These are phyloP conservation scores for Phycodurus eques DNA, from an alignment of 2,113 vertebrate genomes.

Conservation along the genomic window DNA sequence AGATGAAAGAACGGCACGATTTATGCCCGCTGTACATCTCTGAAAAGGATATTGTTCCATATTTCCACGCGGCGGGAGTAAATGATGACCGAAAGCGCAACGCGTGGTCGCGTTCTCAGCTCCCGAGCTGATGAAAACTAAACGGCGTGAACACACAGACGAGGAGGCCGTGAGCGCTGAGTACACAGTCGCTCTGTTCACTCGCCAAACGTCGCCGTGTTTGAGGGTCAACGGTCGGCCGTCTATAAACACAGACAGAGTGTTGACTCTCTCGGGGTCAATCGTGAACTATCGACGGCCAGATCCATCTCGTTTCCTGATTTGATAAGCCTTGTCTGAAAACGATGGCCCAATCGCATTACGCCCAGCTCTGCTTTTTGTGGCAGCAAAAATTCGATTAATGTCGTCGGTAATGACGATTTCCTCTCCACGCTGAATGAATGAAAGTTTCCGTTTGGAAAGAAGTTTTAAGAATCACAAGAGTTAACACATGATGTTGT, in stretches of 20 bases:
- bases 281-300: conserved; percentile 3
- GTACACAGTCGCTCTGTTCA: conserved; percentile 42
- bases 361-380: conserved; percentile 20
- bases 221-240: conserved; percentile 51
- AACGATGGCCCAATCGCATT: conserved; percentile 31
- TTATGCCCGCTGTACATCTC: background rate
- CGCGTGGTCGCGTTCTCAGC: conserved; percentile 11
- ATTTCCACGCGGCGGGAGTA: background rate
- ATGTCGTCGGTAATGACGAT: conserved; percentile 19
- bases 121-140: conserved; percentile 51
- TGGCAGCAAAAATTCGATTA: conserved; percentile 36
- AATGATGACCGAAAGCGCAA: conserved; percentile 9
- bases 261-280: background rate
- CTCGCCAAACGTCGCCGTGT: conserved; percentile 45
- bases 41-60: background rate
- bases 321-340: conserved; percentile 25
- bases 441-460: background rate
- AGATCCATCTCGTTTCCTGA: conserved; percentile 22
- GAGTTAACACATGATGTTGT: background rate
- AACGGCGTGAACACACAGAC: conserved; percentile 48
- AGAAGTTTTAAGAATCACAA: background rate
- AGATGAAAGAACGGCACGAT: background rate
- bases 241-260: conserved; percentile 35
- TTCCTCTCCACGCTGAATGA: conserved; percentile 16
- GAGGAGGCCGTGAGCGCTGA: conserved; percentile 35